Base-by-base conservation (phyloP, 2,797 vertebrate genomes). In the Crocidura indochinensis region DNA sequence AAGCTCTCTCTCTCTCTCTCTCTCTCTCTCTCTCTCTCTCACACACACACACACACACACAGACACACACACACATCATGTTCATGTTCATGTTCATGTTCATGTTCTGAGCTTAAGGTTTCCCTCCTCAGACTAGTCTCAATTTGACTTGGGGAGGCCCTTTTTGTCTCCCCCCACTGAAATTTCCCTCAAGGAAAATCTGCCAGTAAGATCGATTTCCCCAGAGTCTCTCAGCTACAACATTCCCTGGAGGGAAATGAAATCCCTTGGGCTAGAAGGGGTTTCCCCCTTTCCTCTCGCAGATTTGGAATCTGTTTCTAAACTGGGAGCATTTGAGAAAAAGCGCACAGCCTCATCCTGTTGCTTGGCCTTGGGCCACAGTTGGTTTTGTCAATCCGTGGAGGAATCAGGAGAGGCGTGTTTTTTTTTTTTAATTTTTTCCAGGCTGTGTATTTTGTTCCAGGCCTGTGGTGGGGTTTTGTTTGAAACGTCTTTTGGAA, bases 401-500 rank as follows among this genome's bases (percentile, higher is more conserved):
- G 17, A 67, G 80, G 84, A 91, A 90, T 86, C 83, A 74, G 4
- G 62, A 93, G 89, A 84, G 67, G 78, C 67, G 62, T 82, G 47
- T 84, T 91, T 94, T 38, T 38, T 38, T 84, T 91, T 94, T 38
- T 38, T 38, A 38, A 38, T 38, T 38, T 38, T 38, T 89, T 56
- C 69, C 49, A 67, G 78, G 67, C 72, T 89, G 75, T 91, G 65
- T 88, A 85, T 94, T 95, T 93, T 73, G 49, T 92, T 90, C 88
- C 46, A 76, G 85, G 75, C 75, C 72, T 60, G 27, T 76, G 82
- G 87, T 85, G 65, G 72, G 73, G 73, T 91, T 93, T 90, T 93
- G 86, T 94, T 94, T 88, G 46, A 89, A 88, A 92, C 92, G 78
- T 65, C 84, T 94, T 89, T 88, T 86, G 84, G 92, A 95, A 94